Evolutionary conservation across 2,797 vertebrate species (phyloP).

Genomic region (Macropus fuliginosus): DNA sequence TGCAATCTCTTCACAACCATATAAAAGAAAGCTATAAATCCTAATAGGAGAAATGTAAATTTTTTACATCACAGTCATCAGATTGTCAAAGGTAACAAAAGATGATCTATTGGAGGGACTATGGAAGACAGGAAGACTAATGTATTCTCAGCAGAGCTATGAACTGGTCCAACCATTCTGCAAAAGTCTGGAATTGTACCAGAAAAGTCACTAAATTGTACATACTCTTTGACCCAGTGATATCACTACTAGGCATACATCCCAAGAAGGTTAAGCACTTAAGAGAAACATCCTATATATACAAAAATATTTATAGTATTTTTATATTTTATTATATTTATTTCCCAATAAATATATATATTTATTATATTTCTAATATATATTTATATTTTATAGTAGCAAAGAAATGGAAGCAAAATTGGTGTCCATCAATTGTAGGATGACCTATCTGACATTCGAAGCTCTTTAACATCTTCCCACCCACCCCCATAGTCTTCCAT

Average conservation of each 20-base stretch:
- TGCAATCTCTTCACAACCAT: neutral
- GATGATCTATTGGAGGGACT: neutral
- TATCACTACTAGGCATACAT: neutral
- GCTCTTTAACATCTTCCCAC: neutral
- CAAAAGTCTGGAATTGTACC: neutral
- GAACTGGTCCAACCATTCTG: neutral
- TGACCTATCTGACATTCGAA: neutral
- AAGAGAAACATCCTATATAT: neutral
- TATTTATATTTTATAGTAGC: neutral
- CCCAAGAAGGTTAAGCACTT: neutral
- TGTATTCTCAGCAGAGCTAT: neutral
- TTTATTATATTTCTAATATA: too few relatives aligned
- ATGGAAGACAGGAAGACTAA: neutral
- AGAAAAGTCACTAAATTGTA: neutral
- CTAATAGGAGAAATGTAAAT: neutral
- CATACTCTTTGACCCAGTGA: neutral
- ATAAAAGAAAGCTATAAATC: neutral
- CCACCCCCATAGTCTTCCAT: too few relatives aligned
- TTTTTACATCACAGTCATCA: neutral
- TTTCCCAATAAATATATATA: too few relatives aligned
- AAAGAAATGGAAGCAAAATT: neutral
- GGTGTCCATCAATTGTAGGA: neutral
- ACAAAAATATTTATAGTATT: neutral
- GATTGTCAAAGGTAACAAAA: neutral
- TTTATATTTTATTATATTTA: too few relatives aligned